Conservation (phyloP, 23 tunicate species). For the Trididemnum clinides region DNA sequence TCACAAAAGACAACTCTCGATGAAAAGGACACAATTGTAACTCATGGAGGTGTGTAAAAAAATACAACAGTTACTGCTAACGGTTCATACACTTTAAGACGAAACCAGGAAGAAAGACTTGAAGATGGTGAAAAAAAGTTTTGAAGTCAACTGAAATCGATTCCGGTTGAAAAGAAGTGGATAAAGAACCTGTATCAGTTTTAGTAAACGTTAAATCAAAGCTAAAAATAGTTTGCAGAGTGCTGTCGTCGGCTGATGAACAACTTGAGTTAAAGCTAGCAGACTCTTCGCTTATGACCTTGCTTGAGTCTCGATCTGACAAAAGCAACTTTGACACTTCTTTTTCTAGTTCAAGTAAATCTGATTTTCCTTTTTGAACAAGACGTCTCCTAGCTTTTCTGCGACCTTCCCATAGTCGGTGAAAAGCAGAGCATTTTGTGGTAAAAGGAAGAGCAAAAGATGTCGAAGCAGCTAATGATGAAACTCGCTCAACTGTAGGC, state of each 20-base stretch:
- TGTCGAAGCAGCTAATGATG: neutral
- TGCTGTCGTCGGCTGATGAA: conserved; percentile 13
- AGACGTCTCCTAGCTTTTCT: conserved; percentile 64
- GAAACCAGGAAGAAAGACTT: conserved; percentile 61
- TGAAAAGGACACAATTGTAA: too few relatives aligned
- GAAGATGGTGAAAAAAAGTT: conserved; percentile 60
- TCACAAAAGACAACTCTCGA: too few relatives aligned
- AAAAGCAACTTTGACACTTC: conserved; percentile 63
- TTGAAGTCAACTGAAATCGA: conserved; percentile 15
- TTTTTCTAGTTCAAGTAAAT: conserved; percentile 66
- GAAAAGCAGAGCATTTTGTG: conserved; percentile 42
- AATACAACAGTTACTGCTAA: neutral
- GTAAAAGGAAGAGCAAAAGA: conserved; percentile 27
- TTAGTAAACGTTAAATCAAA: conserved; percentile 1
- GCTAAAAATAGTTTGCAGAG: neutral
- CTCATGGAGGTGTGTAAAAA: neutral
- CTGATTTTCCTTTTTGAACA: conserved; percentile 59
- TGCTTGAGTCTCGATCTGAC: conserved; percentile 28
- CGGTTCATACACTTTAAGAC: conserved; percentile 42
- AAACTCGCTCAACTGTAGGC: neutral
- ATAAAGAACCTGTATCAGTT: neutral
- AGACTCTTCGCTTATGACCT: neutral
- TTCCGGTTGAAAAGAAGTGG: neutral
- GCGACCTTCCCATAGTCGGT: conserved; percentile 83
- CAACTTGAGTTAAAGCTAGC: conserved; percentile 21